Base-by-base conservation (phyloP, 2,888 invertebrate species). In the Hydrotaea cyrtoneurina region DNA sequence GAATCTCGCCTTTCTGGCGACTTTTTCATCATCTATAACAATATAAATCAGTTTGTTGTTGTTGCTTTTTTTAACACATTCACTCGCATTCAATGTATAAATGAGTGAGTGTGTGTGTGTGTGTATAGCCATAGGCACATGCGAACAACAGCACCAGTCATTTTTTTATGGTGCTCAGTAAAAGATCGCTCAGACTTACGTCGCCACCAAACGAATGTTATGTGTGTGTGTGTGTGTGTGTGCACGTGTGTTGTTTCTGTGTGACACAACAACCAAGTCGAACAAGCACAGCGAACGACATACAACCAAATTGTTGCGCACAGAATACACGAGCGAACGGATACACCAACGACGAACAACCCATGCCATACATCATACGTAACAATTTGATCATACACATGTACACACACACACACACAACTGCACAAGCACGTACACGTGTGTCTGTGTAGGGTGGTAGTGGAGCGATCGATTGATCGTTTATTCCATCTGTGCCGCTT, bases 1-100 rank as follows among this genome's bases (percentile, higher is more conserved):
- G 85, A 85, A 85, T 85, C 85, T 85, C 85, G 85, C 77, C 85
- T 77, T 74, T 73, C 59, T 79, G 85, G 82, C 82, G 85, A 85
- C 85, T 79, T 82, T 79, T 79, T 85, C 79, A 85, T 82, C 79
- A 79, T 80, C 73, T 62, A 66, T 72, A 75, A 59, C 55, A 73
- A 73, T 26, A 73, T 78, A 72, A 78, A 78, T 78, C 78, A 73
- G 72, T 66, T 66, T 73, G 31, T 31, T 31, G 31, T 31, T 7
- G 2, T 31, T 31, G n/a, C n/a, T 19, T 78, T 31, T 71, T 46
- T 69, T 50, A 80, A 80, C 69, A 75, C 80, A 80, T 80, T 80
- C 74, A 66, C 69, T 66, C 15, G 21, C 13, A n/a, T n/a, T n/a
- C 39, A 50, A 15, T 50, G 50, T 50, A 50, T 4, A n/a, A 31